Evolutionary conservation across 2,113 vertebrate species (phyloP), one percentile per base, ranked within the genome.

Genomic region (Chamaetylas fuelleborni): DNA sequence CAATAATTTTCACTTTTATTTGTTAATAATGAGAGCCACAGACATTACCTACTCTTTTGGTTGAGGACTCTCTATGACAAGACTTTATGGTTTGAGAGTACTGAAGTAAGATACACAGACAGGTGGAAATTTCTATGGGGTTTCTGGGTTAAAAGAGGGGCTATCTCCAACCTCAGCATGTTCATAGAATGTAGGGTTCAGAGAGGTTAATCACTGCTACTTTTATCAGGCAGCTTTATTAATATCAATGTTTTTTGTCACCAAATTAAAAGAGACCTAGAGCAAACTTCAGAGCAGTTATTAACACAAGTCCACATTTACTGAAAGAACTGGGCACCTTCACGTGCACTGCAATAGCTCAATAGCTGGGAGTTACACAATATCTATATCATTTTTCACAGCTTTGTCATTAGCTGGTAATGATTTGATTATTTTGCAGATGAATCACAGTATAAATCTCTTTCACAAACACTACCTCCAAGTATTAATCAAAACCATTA

Each of bases 381-480:
- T 98, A 98, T 98, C 98, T 98, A 94, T 98, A 98, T 99, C 98
- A 99, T 99, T 99, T 98, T 99, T 99, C 99, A 99, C 96, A 98
- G 98, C 97, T 98, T 98, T 98, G 98, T 99, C 99, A 99, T 99
- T 99, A 99, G 98, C 98, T 98, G 98, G 99, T 99, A 99, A 99
- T 99, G 99, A 99, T 99, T 99, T 99, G 99, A 99, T 99, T 99
- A 99, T 99, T 99, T 99, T 99, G 98, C 98, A 99, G 99, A 99
- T 99, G 99, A 99, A 99, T 99, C 98, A 98, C 98, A 97, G 98
- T 98, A 99, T 99, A 99, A 98, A 99, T 99, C 99, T 99, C 98
- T 98, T 99, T 99, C 99, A 99, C 98, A 99, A 99, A 98, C 98
- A 98, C 98, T 99, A 99, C 99, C 98, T 98, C 98, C 97, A 97